These are phyloP conservation scores for Lagopus muta DNA, from an alignment of 2,113 vertebrate species.

Conservation along the genomic window DNA sequence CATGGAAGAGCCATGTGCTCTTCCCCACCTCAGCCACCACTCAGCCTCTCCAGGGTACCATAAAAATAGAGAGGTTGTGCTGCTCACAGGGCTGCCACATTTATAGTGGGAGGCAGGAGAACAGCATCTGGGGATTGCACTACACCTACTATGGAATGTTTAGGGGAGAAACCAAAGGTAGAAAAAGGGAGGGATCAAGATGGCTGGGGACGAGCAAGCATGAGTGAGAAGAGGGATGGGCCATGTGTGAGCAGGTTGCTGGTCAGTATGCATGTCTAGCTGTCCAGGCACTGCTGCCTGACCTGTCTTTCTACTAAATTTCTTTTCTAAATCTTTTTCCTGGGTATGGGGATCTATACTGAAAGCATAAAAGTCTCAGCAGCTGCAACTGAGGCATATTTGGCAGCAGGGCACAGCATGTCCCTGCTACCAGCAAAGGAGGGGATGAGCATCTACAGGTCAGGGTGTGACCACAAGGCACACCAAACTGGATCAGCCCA, in stretches of 20 bases:
- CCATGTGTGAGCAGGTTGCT: neutral
- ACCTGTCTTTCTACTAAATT: neutral
- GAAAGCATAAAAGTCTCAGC: neutral
- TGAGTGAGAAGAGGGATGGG: neutral
- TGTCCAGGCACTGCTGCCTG: neutral
- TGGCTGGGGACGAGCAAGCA: fast-evolving
- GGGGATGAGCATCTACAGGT: fast-evolving
- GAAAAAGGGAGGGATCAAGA: neutral
- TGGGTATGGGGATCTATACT: neutral
- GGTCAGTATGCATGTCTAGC: too few species aligned
- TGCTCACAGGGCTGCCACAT: neutral
- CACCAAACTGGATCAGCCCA: neutral
- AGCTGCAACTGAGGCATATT: neutral
- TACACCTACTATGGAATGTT: fast-evolving
- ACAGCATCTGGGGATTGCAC: neutral
- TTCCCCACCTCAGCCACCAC: neutral
- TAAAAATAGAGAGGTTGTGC: fast-evolving
- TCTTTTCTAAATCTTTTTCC: neutral
- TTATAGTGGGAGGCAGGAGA: fast-evolving
- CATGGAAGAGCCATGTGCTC: fast-evolving
- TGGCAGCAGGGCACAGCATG: neutral
- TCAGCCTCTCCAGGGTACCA: neutral
- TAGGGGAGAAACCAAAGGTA: neutral
- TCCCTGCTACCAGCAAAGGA: neutral
- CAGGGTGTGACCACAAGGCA: neutral